phyloP scores from a whole-genome alignment of 2,113 vertebrate species.

The Etheostoma spectabile region DNA sequence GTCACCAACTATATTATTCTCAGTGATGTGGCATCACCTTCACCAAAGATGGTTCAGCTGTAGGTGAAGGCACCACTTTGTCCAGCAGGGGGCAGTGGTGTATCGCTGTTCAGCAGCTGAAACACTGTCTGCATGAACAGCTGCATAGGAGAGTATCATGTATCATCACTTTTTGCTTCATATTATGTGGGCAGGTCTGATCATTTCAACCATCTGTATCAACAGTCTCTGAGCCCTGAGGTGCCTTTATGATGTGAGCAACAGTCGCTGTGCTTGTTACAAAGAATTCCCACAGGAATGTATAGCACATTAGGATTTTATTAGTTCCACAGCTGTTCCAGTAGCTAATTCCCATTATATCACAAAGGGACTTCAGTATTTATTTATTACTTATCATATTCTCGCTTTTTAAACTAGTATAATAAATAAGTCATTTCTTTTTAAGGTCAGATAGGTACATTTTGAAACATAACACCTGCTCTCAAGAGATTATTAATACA shows the following conservation, averaged over 20 bases:
- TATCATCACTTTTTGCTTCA: conserved; percentile 2
- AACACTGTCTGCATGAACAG: neutral
- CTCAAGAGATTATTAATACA: conserved; percentile 1
- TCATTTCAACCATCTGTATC: conserved; percentile 9
- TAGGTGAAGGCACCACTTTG: accelerated
- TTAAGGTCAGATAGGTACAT: neutral
- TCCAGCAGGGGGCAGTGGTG: conserved; percentile 64
- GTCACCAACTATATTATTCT: too few species aligned
- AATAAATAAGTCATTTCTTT: neutral
- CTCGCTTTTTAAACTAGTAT: neutral
- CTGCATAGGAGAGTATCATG: neutral
- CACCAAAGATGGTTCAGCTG: neutral
- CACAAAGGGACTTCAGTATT: neutral
- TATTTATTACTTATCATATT: neutral
- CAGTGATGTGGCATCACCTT: neutral
- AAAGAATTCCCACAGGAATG: neutral
- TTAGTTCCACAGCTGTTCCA: neutral
- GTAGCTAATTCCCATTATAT: neutral
- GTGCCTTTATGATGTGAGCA: conserved; percentile 4
- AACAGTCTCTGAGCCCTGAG: conserved; percentile 8
- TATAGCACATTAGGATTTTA: neutral
- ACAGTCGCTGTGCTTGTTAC: neutral
- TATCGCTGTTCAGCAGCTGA: neutral
- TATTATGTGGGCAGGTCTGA: neutral
- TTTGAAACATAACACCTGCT: neutral